These are phyloP conservation scores for Pipa parva DNA, from an alignment of 2,113 vertebrate genomes.

Conservation along the genomic window DNA sequence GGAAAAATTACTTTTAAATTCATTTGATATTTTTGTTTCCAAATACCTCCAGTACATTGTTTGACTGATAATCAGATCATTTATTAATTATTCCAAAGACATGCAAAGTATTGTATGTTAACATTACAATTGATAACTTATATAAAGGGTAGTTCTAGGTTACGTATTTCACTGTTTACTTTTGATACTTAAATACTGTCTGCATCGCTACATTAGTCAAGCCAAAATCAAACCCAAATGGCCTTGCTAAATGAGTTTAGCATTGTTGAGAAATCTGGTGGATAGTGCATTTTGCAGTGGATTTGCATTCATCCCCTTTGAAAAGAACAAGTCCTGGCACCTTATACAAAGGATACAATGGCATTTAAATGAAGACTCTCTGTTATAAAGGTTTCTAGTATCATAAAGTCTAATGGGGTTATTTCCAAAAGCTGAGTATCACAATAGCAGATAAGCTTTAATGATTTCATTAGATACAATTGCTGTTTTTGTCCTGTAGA, in stretches of 20 bases:
- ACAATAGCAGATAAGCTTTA: not conserved
- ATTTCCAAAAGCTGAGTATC: not conserved
- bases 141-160: slow-evolving; percentile 1
- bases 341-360: not conserved
- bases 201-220: not conserved
- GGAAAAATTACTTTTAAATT: slow-evolving; percentile 11
- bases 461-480: not conserved
- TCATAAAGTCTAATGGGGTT: not conserved
- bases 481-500: not conserved
- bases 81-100: not conserved
- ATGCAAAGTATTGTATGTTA: too few species aligned
- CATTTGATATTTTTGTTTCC: slow-evolving; percentile 1
- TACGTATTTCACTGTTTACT: not conserved
- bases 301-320: not conserved
- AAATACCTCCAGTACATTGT: slow-evolving; percentile 20
- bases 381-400: not conserved
- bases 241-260: not conserved
- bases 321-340: not conserved
- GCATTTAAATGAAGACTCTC: not conserved
- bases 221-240: not conserved
- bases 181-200: not conserved
- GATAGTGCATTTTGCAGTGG: not conserved
- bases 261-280: not conserved
- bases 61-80: slow-evolving; percentile 7
- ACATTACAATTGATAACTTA: not conserved